These are phyloP conservation scores for Hydrolagus affinis DNA, from an alignment of 2,113 vertebrate species.

Conservation along the genomic window DNA sequence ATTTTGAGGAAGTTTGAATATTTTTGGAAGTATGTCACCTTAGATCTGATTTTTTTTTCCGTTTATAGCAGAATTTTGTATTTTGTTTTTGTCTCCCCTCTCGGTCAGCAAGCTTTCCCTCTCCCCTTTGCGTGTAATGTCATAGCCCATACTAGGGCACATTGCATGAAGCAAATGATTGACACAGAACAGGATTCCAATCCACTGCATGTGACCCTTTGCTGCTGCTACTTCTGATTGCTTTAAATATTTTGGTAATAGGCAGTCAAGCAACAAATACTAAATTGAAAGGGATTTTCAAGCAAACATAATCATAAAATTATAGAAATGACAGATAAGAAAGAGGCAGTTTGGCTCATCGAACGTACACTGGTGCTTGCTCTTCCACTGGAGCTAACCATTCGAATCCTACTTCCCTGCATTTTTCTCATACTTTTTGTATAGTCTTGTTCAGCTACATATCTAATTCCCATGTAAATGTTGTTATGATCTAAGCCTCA, in stretches of 20 bases:
- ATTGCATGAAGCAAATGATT: not conserved
- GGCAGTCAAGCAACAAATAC: not conserved
- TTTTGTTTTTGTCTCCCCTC: constrained; percentile 8
- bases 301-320: not conserved
- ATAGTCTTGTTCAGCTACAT: no score
- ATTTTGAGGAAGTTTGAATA: not conserved
- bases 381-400: no score
- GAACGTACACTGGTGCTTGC: no score
- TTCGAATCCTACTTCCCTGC: no score
- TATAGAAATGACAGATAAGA: no score
- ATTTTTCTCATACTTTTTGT: no score
- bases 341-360: no score
- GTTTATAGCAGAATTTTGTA: not conserved
- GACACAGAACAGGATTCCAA: not conserved
- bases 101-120: not conserved
- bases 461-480: no score
- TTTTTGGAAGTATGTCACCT: not conserved
- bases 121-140: not conserved
- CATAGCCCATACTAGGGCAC: constrained; percentile 1
- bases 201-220: not conserved
- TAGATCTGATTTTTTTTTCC: not conserved
- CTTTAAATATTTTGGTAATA: no score
- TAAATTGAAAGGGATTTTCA: not conserved
- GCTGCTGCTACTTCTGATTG: not conserved
- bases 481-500: no score